These are phyloP conservation scores for Spodoptera litura DNA, from an alignment of 1,140 invertebrate species.

Conservation along the genomic window DNA sequence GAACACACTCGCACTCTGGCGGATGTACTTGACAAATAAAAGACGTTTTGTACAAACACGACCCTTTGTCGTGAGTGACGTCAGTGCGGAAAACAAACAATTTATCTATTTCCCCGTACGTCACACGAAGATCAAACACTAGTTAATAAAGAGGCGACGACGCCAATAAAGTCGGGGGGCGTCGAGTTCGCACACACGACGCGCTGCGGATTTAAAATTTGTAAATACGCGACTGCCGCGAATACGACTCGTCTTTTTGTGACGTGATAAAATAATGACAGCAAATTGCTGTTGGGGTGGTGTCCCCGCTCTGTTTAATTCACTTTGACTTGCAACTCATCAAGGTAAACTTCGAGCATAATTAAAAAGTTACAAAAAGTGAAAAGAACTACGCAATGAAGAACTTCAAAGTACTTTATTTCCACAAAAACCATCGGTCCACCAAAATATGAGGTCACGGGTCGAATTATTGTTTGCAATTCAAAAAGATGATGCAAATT, in stretches of 20 bases:
- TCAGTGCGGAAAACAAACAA: slow-evolving; percentile 62
- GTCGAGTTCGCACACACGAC: slow-evolving; percentile 72
- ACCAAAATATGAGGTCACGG: slow-evolving; percentile 22
- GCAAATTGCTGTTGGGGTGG: slow-evolving; percentile 67
- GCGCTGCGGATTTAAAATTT: slow-evolving; percentile 73
- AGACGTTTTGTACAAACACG: slow-evolving; percentile 1
- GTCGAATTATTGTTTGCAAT: slow-evolving; percentile 39
- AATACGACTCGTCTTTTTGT: slow-evolving; percentile 74
- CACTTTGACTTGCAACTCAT: slow-evolving; percentile 50
- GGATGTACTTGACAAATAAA: slow-evolving; percentile 35
- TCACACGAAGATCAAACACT: slow-evolving; percentile 61
- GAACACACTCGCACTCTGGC: slow-evolving; percentile 2
- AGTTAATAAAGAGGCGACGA: slow-evolving; percentile 67
- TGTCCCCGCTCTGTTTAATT: slow-evolving; percentile 49
- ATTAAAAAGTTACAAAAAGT: slow-evolving; percentile 5
- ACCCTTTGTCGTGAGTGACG: slow-evolving; percentile 48
- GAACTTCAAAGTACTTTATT: not conserved
- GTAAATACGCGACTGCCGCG: slow-evolving; percentile 70
- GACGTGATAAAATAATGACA: slow-evolving; percentile 81
- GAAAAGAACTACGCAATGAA: not conserved
- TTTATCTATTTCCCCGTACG: slow-evolving; percentile 61
- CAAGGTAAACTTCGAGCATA: slow-evolving; percentile 52
- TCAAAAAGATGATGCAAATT: slow-evolving; percentile 82
- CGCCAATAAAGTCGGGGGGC: slow-evolving; percentile 73
- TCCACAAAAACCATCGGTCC: not conserved